Base-by-base conservation (phyloP, 1,140 invertebrate species). In the Acromyrmex echinatior region DNA sequence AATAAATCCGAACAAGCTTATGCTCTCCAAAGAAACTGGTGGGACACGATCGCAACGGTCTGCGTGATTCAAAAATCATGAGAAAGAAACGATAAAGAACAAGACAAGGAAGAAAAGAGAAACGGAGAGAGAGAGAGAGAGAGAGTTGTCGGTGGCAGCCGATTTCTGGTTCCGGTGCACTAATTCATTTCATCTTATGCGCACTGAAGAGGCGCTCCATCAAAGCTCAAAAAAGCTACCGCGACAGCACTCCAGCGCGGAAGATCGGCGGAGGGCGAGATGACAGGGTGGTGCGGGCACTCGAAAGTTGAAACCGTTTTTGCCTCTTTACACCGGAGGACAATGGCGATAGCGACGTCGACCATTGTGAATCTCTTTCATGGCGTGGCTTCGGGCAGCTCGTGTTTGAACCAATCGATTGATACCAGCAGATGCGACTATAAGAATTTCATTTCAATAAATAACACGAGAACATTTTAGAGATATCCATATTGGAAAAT, bases 161-260 rank as follows among this genome's bases (percentile, higher is more conserved):
- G 86, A 88, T 88, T 90, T 87, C 87, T 74, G 84, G 88, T 90
- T 92, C 88, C 87, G 86, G 73, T 73, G 81, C 87, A 87, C 90
- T 95, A 95, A 95, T 94, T 94, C 94, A 92, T 94, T 94, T 94
- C 91, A 94, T 95, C 92, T 94, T 94, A 93, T 94, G 93, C 93
- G 91, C 92, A 92, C 78, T 95, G 92, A 91, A 95, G 94, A 91
- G 94, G 92, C 94, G 94, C 94, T 95, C 94, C 88, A 95, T 95
- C 94, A 95, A 94, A 93, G 87, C 80, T 91, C 90, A 92, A 93
- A 95, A 93, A 93, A 93, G 92, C 87, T 74, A 89, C 66, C 86
- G 87, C 91, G 92, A 93, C 92, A 91, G 90, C 92, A 93, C 92
- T 94, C 88, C 86, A 94, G 88, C 76, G 73, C 68, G 63, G 63